These are phyloP conservation scores for Ianthella basta DNA, from an alignment of 37 sponge, comb jelly and placozoan genomes.

Conservation along the genomic window DNA sequence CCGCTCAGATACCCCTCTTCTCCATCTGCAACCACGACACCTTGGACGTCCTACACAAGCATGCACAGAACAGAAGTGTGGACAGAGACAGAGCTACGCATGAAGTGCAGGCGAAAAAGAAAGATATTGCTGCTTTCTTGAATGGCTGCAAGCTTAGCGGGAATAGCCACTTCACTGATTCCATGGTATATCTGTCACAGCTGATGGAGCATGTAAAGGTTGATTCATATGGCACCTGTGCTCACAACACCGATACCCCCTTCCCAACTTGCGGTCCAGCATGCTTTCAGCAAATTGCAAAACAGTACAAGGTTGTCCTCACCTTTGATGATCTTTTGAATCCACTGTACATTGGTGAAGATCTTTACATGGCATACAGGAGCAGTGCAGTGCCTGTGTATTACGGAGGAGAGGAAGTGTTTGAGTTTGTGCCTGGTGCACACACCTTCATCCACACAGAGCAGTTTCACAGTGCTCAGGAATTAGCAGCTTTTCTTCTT, in stretches of 20 bases:
- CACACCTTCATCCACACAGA: slow-evolving; percentile 25
- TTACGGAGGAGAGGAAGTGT: slow-evolving; percentile 10
- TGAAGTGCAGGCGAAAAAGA: not conserved
- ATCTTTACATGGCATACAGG: slow-evolving; percentile 20
- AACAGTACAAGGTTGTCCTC: slow-evolving; percentile 23
- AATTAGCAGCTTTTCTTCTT: not conserved
- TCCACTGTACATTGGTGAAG: slow-evolving; percentile 11
- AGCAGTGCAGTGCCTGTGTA: slow-evolving; percentile 11
- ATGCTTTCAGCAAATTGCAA: slow-evolving; percentile 1
- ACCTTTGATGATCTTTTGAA: not conserved
- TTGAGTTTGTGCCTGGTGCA: slow-evolving; percentile 12
- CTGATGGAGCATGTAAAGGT: slow-evolving; percentile 18
- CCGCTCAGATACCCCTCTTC: not conserved
- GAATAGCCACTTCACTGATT: not conserved
- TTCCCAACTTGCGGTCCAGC: not conserved
- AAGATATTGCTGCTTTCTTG: slow-evolving; percentile 14
- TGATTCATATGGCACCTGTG: slow-evolving; percentile 31
- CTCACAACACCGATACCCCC: slow-evolving; percentile 8
- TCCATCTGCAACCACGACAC: slow-evolving; percentile 1
- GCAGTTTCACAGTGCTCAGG: not conserved
- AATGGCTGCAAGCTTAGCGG: slow-evolving; percentile 9
- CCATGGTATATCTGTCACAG: not conserved
- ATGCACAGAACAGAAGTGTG: not conserved
- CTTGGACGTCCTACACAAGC: not conserved
- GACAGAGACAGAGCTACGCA: not conserved